Percentiles rank a stretch among this genome's conserved stretches.
Conservation (phyloP, 2,888 invertebrate species). For the Drosophila multiciliata region DNA sequence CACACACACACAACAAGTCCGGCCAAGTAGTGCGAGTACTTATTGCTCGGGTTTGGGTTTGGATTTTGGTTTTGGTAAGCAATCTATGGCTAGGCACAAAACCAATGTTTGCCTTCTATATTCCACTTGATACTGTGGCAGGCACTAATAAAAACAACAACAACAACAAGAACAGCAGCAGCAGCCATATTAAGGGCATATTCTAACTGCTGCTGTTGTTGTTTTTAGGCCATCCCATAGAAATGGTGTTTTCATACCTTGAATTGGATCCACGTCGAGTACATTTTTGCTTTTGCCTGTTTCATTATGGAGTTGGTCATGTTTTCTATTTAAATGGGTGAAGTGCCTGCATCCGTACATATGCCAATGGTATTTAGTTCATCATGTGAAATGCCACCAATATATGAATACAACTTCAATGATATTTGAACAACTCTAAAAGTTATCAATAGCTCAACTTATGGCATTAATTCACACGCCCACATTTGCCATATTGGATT, state of each 20-base stretch:
- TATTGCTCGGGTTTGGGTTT: slow-evolving; percentile 40
- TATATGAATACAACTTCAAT: not conserved
- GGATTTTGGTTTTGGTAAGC: slow-evolving; percentile 18
- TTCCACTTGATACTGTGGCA: slow-evolving; percentile 68
- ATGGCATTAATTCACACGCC: slow-evolving; percentile 49
- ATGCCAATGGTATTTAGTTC: not conserved
- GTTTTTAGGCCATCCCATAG: slow-evolving; percentile 51
- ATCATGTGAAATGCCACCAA: not conserved
- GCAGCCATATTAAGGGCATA: slow-evolving; percentile 55
- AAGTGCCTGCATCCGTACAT: slow-evolving; percentile 12
- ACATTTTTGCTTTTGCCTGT: slow-evolving; percentile 8
- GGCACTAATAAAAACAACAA: slow-evolving; percentile 25
- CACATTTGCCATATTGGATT: slow-evolving; percentile 69
- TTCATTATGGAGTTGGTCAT: slow-evolving; percentile 59
- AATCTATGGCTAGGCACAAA: slow-evolving; percentile 24
- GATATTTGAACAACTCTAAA: slow-evolving; percentile 6
- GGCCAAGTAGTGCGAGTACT: slow-evolving; percentile 42
- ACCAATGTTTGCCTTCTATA: slow-evolving; percentile 34
- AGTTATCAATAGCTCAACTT: slow-evolving; percentile 7
- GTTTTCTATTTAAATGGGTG: slow-evolving; percentile 62
- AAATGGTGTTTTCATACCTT: slow-evolving; percentile 46
- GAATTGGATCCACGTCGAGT: slow-evolving; percentile 2
- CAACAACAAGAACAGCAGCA: slow-evolving; percentile 33
- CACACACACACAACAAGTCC: not conserved
- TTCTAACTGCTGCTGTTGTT: slow-evolving; percentile 46